Percentiles rank a stretch among this genome's conserved stretches.
Evolutionary conservation across 2,113 vertebrate species (phyloP).

Genomic region (Telmatochromis brachygnathus): DNA sequence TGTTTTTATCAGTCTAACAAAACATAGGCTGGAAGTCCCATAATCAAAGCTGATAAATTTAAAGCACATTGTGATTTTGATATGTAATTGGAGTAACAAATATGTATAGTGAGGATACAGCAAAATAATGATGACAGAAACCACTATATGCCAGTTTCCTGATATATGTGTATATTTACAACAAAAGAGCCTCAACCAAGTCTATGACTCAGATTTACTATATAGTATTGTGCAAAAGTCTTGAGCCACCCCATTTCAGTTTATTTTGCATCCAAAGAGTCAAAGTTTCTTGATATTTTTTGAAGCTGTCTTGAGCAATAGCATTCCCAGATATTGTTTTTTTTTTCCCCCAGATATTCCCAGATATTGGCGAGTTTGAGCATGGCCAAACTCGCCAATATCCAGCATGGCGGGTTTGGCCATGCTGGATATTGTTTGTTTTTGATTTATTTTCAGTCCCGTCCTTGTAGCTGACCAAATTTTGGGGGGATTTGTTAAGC

Average conservation of each 20-base stretch:
- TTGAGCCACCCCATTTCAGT: neutral
- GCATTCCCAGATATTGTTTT: accelerated
- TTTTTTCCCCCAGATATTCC: neutral
- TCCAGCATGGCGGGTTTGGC: too few species aligned
- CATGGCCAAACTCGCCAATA: too few species aligned
- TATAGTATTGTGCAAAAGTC: neutral
- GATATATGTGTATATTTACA: neutral
- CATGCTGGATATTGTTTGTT: neutral
- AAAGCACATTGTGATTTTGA: neutral
- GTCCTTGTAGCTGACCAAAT: neutral
- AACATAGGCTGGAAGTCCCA: neutral
- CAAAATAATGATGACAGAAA: neutral
- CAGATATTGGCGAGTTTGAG: too few species aligned
- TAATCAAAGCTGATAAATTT: neutral
- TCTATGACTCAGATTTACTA: neutral
- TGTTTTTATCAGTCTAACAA: neutral
- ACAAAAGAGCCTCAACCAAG: neutral
- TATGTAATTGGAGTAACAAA: neutral
- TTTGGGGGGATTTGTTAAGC: neutral
- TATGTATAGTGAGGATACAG: neutral
- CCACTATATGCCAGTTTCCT: neutral
- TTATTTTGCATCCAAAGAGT: neutral
- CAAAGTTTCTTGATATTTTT: neutral
- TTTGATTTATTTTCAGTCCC: neutral
- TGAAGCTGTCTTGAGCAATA: neutral